These are phyloP conservation scores for Erinaceus europaeus DNA, from an alignment of 2,113 vertebrate species.

Conservation along the genomic window DNA sequence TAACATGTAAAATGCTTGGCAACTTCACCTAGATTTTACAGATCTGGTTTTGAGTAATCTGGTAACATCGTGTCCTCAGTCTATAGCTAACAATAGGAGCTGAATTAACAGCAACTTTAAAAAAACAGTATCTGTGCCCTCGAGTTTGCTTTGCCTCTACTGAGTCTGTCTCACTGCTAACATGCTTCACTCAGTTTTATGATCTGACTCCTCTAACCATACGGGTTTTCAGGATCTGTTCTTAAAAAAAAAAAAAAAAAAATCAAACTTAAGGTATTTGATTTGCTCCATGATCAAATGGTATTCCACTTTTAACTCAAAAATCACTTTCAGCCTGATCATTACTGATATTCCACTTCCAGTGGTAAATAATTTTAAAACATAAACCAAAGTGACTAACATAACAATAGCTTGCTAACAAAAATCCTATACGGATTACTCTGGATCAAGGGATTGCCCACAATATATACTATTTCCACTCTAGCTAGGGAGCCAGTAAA, in stretches of 20 bases:
- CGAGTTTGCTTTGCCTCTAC: fast-evolving
- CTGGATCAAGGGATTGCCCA: not conserved
- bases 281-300: not conserved
- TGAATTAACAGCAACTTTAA: fast-evolving
- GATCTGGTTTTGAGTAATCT: not conserved
- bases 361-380: conserved; percentile 5
- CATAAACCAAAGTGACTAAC: not conserved
- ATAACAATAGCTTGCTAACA: not conserved
- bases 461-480: not conserved
- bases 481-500: not conserved
- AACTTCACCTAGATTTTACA: not conserved
- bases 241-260: not conserved
- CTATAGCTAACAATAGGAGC: fast-evolving
- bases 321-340: not conserved
- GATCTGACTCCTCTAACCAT: not conserved
- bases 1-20: not conserved
- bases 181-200: not conserved
- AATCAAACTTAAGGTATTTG: not conserved
- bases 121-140: fast-evolving
- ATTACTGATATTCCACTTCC: not conserved
- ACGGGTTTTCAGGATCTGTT: not conserved
- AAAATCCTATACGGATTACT: not conserved
- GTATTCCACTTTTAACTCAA: not conserved
- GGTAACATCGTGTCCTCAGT: not conserved
- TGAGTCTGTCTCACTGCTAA: fast-evolving